phyloP scores from a whole-genome alignment of 2,797 vertebrate species.

The Pangasius macronema region DNA sequence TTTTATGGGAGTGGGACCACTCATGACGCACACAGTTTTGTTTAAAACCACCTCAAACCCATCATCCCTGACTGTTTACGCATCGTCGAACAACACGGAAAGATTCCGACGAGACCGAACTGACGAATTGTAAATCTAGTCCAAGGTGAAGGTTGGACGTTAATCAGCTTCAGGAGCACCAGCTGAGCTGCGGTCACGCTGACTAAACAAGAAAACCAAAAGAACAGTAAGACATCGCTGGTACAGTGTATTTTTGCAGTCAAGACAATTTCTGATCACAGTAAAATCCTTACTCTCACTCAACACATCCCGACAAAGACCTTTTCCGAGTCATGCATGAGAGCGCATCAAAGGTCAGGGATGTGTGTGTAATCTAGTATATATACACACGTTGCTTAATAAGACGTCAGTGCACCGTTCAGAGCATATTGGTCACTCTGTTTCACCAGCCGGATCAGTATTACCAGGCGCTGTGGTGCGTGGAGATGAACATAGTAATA shows the following conservation, averaged over 20 bases:
- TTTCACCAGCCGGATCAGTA: background rate
- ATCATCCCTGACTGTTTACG: background rate
- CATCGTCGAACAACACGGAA: too few species aligned
- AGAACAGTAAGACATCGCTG: background rate
- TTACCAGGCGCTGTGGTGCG: constrained; percentile 40
- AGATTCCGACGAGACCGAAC: too few species aligned
- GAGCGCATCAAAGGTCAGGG: background rate
- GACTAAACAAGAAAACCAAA: background rate
- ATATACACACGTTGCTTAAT: background rate
- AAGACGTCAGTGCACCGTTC: background rate
- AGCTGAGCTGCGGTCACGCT: background rate
- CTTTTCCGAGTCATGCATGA: background rate
- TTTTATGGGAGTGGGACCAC: background rate
- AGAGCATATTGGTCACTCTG: background rate
- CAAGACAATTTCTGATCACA: background rate
- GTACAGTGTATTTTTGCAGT: background rate
- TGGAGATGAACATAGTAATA: constrained; percentile 51
- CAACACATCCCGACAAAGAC: background rate
- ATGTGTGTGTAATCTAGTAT: background rate
- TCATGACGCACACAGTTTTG: too few species aligned
- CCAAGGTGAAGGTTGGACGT: too few species aligned
- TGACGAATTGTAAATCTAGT: too few species aligned
- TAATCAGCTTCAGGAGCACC: background rate
- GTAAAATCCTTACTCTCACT: background rate
- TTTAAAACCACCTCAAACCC: background rate